Conservation (phyloP, 2,113 vertebrate genomes). For the Percina caprodes region DNA sequence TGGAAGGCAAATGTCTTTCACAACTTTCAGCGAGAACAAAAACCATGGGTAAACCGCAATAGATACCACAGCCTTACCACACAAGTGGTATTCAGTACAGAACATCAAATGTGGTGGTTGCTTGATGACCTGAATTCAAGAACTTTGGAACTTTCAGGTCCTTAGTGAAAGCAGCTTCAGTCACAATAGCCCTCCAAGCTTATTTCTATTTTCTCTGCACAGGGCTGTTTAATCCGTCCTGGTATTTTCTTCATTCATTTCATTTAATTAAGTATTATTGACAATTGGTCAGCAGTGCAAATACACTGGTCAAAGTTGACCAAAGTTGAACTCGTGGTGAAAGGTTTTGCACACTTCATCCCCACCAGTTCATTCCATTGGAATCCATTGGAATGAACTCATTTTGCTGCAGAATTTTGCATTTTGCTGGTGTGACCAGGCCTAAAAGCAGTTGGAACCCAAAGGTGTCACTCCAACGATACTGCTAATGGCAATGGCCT, state of each 20-base stretch:
- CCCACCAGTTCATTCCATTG: too few relatives aligned
- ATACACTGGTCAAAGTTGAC: background rate
- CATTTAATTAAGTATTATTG: background rate
- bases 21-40: background rate
- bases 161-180: background rate
- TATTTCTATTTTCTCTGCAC: slow-evolving; percentile 1
- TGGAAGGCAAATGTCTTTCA: background rate
- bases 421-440: background rate
- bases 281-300: background rate
- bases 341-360: background rate
- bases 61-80: background rate
- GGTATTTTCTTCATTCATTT: background rate
- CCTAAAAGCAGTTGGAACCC: background rate
- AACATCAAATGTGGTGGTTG: background rate
- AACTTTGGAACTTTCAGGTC: background rate
- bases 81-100: background rate
- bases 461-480: background rate
- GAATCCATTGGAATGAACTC: background rate
- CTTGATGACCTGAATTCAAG: background rate
- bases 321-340: background rate
- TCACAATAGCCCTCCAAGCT: background rate
- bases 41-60: background rate
- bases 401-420: background rate
- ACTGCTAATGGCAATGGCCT: background rate
- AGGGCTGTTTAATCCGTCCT: background rate